Evolutionary conservation across 1,140 invertebrate species (phyloP).

Genomic region (Contarinia nasturtii): DNA sequence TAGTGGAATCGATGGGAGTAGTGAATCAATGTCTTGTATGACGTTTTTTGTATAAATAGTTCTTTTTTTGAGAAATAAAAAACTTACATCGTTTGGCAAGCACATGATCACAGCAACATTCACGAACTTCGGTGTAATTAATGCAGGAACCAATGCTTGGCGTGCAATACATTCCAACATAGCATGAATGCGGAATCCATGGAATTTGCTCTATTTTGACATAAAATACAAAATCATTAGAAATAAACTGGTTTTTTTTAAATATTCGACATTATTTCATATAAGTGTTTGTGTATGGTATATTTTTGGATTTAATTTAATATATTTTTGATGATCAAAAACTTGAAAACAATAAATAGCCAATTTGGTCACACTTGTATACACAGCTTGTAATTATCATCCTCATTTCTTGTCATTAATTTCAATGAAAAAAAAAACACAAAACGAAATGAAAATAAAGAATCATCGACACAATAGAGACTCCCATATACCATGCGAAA

Average conservation of each 20-base stretch:
- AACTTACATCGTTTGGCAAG: conserved; percentile 35
- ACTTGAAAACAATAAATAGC: no score
- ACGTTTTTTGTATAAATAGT: background rate
- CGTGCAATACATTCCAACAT: conserved; percentile 31
- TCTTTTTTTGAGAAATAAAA: background rate
- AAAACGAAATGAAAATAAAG: no score
- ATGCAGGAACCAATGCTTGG: conserved; percentile 34
- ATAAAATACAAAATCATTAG: background rate
- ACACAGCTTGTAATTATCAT: no score
- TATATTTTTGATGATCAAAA: no score
- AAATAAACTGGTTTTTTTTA: background rate
- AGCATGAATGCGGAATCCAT: conserved; percentile 41
- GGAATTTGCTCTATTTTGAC: conserved; percentile 32
- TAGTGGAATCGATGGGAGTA: no score
- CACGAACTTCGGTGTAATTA: conserved; percentile 34
- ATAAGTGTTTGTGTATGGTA: background rate
- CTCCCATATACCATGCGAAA: no score
- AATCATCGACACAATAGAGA: no score
- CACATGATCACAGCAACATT: conserved; percentile 38
- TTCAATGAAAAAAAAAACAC: no score
- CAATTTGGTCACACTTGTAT: no score
- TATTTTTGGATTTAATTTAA: background rate
- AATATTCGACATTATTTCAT: background rate
- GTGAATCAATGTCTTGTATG: no score
- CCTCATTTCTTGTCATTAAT: no score